Evolutionary conservation across 2,888 invertebrate species (phyloP).

Genomic region (Caenorhabditis sp.): DNA sequence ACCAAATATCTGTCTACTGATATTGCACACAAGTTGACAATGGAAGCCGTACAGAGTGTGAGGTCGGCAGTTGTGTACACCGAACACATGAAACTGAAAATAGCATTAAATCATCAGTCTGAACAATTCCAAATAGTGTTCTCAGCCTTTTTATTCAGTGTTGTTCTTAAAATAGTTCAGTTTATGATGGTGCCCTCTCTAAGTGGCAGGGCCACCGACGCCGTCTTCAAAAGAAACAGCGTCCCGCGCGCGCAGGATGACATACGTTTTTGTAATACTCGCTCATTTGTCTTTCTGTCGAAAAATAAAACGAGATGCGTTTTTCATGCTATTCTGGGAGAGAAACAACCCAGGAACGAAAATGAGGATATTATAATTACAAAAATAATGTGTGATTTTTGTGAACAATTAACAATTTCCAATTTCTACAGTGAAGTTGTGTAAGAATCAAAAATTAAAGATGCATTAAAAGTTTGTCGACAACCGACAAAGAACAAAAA

Average conservation of each 20-base stretch:
- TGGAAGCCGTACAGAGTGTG: conserved; percentile 86
- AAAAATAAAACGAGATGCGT: conserved; percentile 24
- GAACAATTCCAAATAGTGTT: not conserved
- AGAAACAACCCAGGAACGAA: not conserved
- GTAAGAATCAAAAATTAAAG: conserved; percentile 17
- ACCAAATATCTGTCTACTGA: conserved; percentile 84
- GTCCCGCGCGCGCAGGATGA: conserved; percentile 26
- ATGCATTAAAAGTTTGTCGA: conserved; percentile 33
- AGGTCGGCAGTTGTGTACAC: conserved; percentile 86
- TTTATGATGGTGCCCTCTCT: not conserved
- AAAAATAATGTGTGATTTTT: conserved; percentile 4
- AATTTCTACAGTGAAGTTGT: not conserved
- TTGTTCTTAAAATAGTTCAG: not conserved
- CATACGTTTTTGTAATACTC: conserved; percentile 59
- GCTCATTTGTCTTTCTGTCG: conserved; percentile 60
- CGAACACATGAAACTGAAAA: conserved; percentile 83
- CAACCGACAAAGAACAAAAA: conserved; percentile 3
- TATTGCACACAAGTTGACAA: conserved; percentile 86
- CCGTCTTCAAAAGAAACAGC: conserved; percentile 18
- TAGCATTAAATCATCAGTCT: no score
- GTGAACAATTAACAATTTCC: not conserved
- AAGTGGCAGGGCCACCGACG: conserved; percentile 24
- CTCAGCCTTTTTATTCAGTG: not conserved
- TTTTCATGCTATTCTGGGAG: conserved; percentile 1
- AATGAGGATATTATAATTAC: not conserved